Conservation (phyloP, 1,140 invertebrate genomes). For the Acromyrmex heyeri region DNA sequence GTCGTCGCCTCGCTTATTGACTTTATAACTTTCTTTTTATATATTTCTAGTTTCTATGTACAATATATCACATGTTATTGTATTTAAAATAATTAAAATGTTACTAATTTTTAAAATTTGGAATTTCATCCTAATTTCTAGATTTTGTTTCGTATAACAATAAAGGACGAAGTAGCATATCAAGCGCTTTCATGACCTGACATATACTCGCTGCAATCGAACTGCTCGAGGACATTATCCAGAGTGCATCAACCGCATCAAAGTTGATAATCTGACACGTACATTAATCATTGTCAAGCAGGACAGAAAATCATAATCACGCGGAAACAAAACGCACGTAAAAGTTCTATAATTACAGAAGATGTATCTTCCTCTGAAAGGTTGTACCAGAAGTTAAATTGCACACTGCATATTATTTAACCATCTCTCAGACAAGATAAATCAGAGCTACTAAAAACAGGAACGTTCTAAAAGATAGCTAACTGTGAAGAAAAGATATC, state of each 20-base stretch:
- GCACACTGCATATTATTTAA: not conserved
- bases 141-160: not conserved
- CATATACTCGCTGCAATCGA: conserved; percentile 2
- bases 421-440: not conserved
- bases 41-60: not conserved
- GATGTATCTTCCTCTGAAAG: not conserved
- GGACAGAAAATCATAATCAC: conserved; percentile 33
- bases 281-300: conserved; percentile 38
- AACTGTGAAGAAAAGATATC: not conserved
- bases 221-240: conserved; percentile 38
- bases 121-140: not conserved
- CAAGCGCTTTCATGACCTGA: not conserved
- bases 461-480: not conserved
- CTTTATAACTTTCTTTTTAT: not conserved
- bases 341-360: conserved; percentile 3
- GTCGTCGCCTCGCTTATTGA: not conserved
- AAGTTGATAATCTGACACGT: conserved; percentile 22
- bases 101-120: not conserved
- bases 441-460: not conserved
- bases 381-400: conserved; percentile 6
- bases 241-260: conserved; percentile 11
- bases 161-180: not conserved
- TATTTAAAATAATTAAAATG: not conserved
- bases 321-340: conserved; percentile 37
- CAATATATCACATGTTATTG: not conserved